Evolutionary conservation across 2,797 vertebrate species (phyloP).

Genomic region (Enteromius treurensis): DNA sequence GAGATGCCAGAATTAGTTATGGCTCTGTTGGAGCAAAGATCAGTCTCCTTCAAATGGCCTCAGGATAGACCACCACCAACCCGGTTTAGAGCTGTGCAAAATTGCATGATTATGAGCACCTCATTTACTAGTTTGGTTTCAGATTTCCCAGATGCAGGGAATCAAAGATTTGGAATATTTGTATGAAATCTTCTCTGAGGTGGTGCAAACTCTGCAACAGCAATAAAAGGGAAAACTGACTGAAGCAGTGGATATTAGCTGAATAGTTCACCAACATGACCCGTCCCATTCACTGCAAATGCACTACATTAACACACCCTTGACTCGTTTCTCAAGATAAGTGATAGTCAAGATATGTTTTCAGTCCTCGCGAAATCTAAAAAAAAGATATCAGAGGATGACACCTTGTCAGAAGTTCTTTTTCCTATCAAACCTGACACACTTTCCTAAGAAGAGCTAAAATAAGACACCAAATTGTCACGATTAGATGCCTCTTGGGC

Average conservation of each 20-base stretch:
- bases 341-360: neutral
- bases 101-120: neutral
- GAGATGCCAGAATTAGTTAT: slow-evolving; percentile 37
- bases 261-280: neutral
- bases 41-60: slow-evolving; percentile 6
- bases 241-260: neutral
- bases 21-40: neutral
- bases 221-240: neutral
- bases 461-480: slow-evolving; percentile 52
- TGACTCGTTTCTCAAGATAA: too few species aligned
- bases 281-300: neutral
- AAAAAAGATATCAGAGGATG: neutral
- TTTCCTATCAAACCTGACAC: slow-evolving; percentile 18
- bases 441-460: slow-evolving; percentile 36
- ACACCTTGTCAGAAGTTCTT: slow-evolving; percentile 1
- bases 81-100: neutral
- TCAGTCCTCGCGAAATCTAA: neutral
- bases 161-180: neutral
- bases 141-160: neutral
- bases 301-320: neutral
- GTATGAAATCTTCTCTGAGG: neutral
- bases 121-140: neutral
- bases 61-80: neutral
- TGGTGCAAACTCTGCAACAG: neutral
- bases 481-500: slow-evolving; percentile 30